These are phyloP conservation scores for Micromussa lordhowensis DNA, from an alignment of 92 coral and sea anemone species.

Conservation along the genomic window DNA sequence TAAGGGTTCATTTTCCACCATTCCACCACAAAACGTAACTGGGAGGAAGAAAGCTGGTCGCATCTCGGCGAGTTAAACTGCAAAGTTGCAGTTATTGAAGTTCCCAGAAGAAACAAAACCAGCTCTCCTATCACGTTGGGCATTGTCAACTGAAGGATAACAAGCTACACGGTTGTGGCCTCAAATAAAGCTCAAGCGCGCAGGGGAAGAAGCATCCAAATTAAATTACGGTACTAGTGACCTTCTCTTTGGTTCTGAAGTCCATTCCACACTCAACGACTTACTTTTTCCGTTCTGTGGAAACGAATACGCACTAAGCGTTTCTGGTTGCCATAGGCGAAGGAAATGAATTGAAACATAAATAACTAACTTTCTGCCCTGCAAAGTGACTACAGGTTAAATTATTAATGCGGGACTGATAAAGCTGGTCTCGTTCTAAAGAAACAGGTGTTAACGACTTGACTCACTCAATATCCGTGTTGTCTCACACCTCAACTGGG, in stretches of 20 bases:
- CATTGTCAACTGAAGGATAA: neutral
- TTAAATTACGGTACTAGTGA: neutral
- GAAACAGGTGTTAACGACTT: neutral
- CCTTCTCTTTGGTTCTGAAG: neutral
- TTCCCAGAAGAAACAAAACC: neutral
- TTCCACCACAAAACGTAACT: conserved; percentile 9
- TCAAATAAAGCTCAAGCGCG: neutral
- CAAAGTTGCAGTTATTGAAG: neutral
- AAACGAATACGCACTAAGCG: neutral
- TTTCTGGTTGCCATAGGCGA: conserved; percentile 9
- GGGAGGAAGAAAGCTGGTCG: conserved; percentile 8
- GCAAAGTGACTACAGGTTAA: neutral
- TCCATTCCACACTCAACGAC: neutral
- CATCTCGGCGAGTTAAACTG: conserved; percentile 3
- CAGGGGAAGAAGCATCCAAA: neutral
- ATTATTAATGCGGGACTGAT: conserved; percentile 17
- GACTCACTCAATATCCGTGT: neutral
- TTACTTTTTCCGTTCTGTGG: neutral
- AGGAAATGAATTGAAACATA: neutral
- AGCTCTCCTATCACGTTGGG: neutral
- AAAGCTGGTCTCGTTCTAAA: neutral
- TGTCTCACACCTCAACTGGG: no score
- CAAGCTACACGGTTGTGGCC: neutral
- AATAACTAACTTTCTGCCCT: neutral
- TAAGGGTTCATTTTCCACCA: conserved; percentile 20